Conservation (phyloP, 2,113 vertebrate species). For the Lycocorax pyrrhopterus region DNA sequence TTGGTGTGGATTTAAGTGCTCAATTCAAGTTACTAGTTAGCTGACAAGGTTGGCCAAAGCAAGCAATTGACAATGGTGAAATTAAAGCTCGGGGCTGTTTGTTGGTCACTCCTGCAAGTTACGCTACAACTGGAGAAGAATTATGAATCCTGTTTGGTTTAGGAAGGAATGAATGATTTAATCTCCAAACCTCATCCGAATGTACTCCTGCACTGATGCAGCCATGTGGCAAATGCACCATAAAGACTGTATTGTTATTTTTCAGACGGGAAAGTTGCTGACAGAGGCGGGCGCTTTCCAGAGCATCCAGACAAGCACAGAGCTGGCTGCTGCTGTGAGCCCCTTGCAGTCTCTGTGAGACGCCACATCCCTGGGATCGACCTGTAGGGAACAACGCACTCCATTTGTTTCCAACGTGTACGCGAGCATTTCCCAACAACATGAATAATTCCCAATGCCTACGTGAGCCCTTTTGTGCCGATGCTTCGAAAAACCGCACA, state of each 20-base stretch:
- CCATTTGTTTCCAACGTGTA: accelerated
- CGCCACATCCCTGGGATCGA: no score
- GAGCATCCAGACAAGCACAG: background rate
- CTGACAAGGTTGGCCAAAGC: background rate
- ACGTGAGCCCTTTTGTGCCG: background rate
- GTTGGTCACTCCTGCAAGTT: background rate
- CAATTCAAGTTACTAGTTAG: background rate
- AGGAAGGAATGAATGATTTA: background rate
- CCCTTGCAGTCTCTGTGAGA: background rate
- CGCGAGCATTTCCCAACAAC: background rate
- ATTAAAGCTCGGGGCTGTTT: background rate
- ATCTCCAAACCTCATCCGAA: background rate
- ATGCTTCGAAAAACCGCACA: background rate
- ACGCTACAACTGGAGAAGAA: background rate
- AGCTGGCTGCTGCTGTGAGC: accelerated
- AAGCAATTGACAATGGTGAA: background rate
- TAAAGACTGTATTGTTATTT: background rate
- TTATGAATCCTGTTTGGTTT: background rate
- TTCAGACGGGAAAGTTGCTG: background rate
- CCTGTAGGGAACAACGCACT: background rate
- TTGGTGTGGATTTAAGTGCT: background rate
- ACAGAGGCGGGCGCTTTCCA: background rate
- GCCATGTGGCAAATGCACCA: background rate
- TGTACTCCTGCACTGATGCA: background rate
- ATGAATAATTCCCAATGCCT: background rate